Evolutionary conservation across 2,888 invertebrate genomes (phyloP).

Genomic region (Drosophila austrosaltans): DNA sequence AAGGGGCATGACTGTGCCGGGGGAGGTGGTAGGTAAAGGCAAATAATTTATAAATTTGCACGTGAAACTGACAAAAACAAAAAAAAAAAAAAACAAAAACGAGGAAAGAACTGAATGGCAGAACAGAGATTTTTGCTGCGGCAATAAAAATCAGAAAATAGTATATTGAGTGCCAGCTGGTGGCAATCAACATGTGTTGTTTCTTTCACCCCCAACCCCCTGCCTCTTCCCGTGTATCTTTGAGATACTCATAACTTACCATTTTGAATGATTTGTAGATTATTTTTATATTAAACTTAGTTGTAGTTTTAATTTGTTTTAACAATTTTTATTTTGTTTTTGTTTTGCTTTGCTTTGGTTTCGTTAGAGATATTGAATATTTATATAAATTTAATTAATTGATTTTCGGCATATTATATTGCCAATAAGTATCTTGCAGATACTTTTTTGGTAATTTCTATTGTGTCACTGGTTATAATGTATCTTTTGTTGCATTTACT

Average conservation of each 20-base stretch:
- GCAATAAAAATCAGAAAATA: constrained; percentile 31
- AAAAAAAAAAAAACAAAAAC: constrained; percentile 67
- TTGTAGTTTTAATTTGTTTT: background rate
- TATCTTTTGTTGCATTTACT: background rate
- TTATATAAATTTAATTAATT: background rate
- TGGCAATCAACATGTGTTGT: constrained; percentile 76
- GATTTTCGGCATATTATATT: constrained; percentile 5
- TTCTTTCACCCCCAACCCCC: constrained; percentile 14
- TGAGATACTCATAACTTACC: constrained; percentile 43
- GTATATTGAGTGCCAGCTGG: constrained; percentile 66
- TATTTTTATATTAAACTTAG: constrained; percentile 4
- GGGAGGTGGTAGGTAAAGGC: constrained; percentile 34
- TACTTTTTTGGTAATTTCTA: constrained; percentile 10
- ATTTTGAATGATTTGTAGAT: constrained; percentile 28
- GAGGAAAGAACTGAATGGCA: constrained; percentile 24
- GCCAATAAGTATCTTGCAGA: constrained; percentile 8
- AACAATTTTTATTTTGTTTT: background rate
- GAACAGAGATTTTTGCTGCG: constrained; percentile 35
- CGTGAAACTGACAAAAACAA: constrained; percentile 73
- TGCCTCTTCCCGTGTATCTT: constrained; percentile 29
- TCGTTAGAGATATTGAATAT: constrained; percentile 8
- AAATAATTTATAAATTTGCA: constrained; percentile 78
- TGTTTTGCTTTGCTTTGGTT: constrained; percentile 16
- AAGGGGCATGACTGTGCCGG: constrained; percentile 26
- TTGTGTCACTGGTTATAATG: no score